Evolutionary conservation across 2,797 vertebrate genomes (phyloP).

Genomic region (Pangasius mekongensis): DNA sequence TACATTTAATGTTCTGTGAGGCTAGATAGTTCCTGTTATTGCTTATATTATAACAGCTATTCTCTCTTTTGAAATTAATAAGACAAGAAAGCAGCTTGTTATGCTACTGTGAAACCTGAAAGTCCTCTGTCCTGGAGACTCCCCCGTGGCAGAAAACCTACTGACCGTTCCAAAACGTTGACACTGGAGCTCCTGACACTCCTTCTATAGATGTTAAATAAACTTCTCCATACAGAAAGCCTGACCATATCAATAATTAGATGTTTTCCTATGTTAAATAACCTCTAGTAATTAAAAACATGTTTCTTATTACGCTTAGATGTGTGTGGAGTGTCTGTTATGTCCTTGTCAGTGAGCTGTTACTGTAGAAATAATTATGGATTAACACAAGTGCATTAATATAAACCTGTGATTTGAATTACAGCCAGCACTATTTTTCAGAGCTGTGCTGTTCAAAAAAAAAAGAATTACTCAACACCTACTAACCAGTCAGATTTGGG

Average conservation of each 20-base stretch:
- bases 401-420: neutral
- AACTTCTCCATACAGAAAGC: neutral
- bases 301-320: neutral
- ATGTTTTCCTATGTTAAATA: neutral
- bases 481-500: neutral
- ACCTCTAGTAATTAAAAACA: neutral
- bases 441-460: neutral
- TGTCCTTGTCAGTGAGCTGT: neutral
- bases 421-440: neutral
- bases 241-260: neutral
- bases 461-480: slow-evolving; percentile 1
- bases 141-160: neutral
- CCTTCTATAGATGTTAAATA: neutral
- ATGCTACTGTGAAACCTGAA: neutral
- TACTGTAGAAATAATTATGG: neutral
- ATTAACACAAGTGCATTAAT: neutral
- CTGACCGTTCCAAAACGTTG: neutral
- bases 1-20: neutral
- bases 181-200: neutral
- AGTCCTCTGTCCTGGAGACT: neutral
- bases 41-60: neutral
- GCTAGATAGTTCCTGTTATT: neutral
- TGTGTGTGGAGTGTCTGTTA: neutral
- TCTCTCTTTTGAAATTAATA: neutral
- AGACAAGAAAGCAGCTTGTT: neutral